These are phyloP conservation scores for Hymenochirus boettgeri DNA, from an alignment of 2,113 vertebrate genomes.

Conservation along the genomic window DNA sequence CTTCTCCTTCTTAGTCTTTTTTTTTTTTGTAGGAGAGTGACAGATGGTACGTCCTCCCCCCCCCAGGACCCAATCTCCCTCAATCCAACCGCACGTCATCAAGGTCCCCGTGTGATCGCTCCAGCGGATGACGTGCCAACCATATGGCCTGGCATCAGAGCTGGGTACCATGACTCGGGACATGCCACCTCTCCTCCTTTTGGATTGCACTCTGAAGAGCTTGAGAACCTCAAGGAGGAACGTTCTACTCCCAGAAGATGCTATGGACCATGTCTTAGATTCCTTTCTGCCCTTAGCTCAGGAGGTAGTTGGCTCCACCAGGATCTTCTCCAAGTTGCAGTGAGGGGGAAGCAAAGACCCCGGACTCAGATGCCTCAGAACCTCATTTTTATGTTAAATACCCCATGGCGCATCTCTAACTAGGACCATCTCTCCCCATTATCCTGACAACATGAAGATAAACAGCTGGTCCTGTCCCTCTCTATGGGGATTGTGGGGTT, in stretches of 20 bases:
- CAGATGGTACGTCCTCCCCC: conserved; percentile 92
- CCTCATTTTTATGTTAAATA: background rate
- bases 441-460: too few species aligned
- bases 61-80: conserved; percentile 90
- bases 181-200: conserved; percentile 90
- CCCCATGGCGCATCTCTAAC: conserved; percentile 1
- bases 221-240: conserved; percentile 74
- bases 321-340: conserved; percentile 39
- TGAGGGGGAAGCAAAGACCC: conserved; percentile 19
- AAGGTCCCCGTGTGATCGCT: conserved; percentile 96
- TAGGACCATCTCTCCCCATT: background rate
- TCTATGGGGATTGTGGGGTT: background rate
- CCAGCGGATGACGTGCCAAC: conserved; percentile 97
- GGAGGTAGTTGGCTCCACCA: conserved; percentile 72
- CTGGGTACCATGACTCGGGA: conserved; percentile 91
- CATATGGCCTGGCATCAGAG: conserved; percentile 96
- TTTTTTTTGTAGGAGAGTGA: conserved; percentile 82
- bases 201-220: conserved; percentile 77
- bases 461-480: background rate
- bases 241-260: conserved; percentile 83
- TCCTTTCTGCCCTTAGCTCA: conserved; percentile 63
- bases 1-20: conserved; percentile 31
- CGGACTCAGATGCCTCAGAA: conserved; percentile 19
- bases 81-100: conserved; percentile 97
- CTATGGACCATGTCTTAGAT: conserved; percentile 84